Evolutionary conservation across 2,113 vertebrate species (phyloP).

Genomic region (Lamprotornis superbus): DNA sequence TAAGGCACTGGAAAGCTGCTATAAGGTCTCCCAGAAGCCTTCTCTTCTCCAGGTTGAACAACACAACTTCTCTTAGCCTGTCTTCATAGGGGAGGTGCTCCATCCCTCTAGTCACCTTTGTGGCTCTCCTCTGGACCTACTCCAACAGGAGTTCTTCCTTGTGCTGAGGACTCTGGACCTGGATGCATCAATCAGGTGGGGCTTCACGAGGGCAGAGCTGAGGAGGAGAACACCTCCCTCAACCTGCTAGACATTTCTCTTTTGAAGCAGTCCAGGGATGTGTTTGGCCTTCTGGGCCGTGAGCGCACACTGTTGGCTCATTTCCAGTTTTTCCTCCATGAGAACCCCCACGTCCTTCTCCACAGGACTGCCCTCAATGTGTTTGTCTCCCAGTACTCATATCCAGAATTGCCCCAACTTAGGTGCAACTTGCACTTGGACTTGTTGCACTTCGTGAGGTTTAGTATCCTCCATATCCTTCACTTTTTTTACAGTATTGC

Average conservation of each 20-base stretch:
- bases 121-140: background rate
- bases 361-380: background rate
- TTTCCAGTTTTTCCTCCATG: background rate
- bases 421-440: background rate
- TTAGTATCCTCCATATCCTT: background rate
- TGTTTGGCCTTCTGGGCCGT: background rate
- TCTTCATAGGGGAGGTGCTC: background rate
- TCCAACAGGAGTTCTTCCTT: background rate
- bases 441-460: background rate
- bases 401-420: background rate
- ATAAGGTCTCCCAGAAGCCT: background rate
- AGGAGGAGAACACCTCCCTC: background rate
- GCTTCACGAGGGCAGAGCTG: fast-evolving
- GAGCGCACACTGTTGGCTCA: background rate
- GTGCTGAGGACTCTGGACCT: background rate
- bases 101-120: background rate
- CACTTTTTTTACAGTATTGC: background rate
- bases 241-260: background rate
- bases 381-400: background rate
- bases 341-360: background rate
- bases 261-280: background rate
- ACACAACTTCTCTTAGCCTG: background rate
- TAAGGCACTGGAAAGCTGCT: background rate
- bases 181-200: background rate
- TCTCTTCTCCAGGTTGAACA: background rate